Conservation (phyloP, 2,797 vertebrate genomes). For the Halcyon badia region DNA sequence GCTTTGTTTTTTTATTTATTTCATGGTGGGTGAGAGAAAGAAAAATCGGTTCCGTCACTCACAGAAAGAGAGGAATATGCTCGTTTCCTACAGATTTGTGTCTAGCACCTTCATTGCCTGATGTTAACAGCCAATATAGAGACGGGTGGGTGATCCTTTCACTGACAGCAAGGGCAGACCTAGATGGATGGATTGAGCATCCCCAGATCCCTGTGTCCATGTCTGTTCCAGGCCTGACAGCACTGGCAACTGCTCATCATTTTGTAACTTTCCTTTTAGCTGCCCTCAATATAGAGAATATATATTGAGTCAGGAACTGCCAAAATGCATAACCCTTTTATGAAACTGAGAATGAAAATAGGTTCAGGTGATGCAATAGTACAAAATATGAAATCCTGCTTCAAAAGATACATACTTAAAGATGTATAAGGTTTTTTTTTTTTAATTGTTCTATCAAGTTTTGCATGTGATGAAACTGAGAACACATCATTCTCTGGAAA, state of each 20-base stretch:
- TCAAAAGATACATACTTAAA: not conserved
- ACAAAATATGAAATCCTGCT: not conserved
- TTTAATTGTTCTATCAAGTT: not conserved
- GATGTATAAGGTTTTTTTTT: not conserved
- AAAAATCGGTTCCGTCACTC: not conserved
- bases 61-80: not conserved
- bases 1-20: not conserved
- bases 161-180: not conserved
- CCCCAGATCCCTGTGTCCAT: accelerated
- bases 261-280: not conserved
- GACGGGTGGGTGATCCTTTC: not conserved
- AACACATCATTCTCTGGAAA: not conserved
- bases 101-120: not conserved
- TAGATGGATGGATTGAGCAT: not conserved
- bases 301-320: not conserved
- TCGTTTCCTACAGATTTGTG: not conserved
- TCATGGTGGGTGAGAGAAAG: not conserved
- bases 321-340: not conserved
- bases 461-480: not conserved
- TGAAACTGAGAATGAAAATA: not conserved
- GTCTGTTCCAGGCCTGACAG: not conserved
- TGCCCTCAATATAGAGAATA: not conserved
- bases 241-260: not conserved
- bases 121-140: not conserved
- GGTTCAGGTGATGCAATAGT: not conserved